Base-by-base conservation (phyloP, 1,140 invertebrate genomes). In the Drosophila kohkoa region DNA sequence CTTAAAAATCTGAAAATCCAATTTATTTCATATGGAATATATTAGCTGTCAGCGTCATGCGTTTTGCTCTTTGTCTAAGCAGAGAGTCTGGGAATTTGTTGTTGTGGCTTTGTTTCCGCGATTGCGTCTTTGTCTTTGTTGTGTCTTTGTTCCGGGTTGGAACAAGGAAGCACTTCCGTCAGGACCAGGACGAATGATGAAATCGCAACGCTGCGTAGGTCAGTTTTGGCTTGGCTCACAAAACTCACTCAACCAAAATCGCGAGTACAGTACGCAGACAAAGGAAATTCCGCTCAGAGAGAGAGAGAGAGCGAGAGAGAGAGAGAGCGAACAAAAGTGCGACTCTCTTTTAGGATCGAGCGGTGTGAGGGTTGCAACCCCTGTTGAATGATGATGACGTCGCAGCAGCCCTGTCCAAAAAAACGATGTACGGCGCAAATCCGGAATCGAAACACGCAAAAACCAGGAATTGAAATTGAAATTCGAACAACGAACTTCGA, bases 71-170 rank as follows among this genome's bases (percentile, higher is more conserved):
- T 54, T 54, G 51, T 54, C 51, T 35, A 5, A 5, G 10, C 43
- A 10, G 7, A 10, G 35, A 3, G 35, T 6, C 38, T 28, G 59
- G 41, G 13, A 32, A 8, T 28, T 41, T 25, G 20, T 25, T 4
- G 20, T 32, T 5, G n/a, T 32, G 51, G 13, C 51, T 54, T 54
- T 54, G 51, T 54, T 52, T 52, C 51, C 48, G 15, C n/a, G 16
- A 63, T 38, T 64, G 63, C 68, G 49, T 51, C 77, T 48, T 82
- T 57, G 65, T 41, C 80, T 76, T 79, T 83, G 79, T 82, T 83
- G 79, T 82, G 76, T 80, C 66, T 60, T 66, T 64, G 45, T 73
- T 68, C n/a, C 25, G 38, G 55, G 11, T 25, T 25, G 32, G 54
- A 57, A 49, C 1, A 6, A 70, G 59, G 51, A 63, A 54, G 25